These are phyloP conservation scores for Sepiola atlantica DNA, from an alignment of 2,888 invertebrate species.

Conservation along the genomic window DNA sequence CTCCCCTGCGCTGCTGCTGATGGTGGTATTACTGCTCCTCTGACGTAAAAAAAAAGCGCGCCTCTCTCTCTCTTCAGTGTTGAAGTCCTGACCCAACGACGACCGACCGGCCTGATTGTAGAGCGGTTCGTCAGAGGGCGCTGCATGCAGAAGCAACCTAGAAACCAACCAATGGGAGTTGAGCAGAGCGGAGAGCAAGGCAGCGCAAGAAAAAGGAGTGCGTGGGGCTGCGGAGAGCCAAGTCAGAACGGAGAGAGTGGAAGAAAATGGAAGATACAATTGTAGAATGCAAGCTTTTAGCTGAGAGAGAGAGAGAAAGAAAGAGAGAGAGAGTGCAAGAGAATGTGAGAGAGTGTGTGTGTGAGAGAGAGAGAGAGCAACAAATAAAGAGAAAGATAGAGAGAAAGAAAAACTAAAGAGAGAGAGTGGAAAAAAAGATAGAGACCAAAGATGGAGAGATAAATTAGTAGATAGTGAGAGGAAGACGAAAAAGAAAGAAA, in stretches of 20 bases:
- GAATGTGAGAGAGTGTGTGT: too few species aligned
- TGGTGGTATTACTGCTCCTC: not conserved
- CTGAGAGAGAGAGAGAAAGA: not conserved
- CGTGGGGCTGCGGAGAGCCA: not conserved
- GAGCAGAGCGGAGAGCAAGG: slow-evolving; percentile 32
- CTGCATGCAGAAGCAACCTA: slow-evolving; percentile 21
- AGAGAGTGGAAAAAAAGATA: too few species aligned
- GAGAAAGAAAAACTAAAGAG: too few species aligned
- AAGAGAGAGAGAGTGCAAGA: not conserved
- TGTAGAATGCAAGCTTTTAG: not conserved
- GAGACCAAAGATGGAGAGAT: too few species aligned
- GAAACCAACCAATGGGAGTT: slow-evolving; percentile 32
- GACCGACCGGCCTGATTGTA: slow-evolving; percentile 32
- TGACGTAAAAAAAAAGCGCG: slow-evolving; percentile 32
- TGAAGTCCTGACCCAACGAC: slow-evolving; percentile 32
- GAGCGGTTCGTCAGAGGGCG: slow-evolving; percentile 11
- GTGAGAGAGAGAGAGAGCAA: not conserved
- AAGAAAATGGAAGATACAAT: not conserved
- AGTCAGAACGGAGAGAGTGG: not conserved
- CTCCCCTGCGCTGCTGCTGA: not conserved
- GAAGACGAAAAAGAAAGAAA: too few species aligned
- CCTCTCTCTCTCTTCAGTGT: slow-evolving; percentile 20
- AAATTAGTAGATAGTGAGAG: too few species aligned
- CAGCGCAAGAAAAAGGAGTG: not conserved
- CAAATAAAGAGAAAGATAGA: not conserved